phyloP scores from a whole-genome alignment of 2,888 invertebrate genomes.

The Agonopterix subpropinquella region DNA sequence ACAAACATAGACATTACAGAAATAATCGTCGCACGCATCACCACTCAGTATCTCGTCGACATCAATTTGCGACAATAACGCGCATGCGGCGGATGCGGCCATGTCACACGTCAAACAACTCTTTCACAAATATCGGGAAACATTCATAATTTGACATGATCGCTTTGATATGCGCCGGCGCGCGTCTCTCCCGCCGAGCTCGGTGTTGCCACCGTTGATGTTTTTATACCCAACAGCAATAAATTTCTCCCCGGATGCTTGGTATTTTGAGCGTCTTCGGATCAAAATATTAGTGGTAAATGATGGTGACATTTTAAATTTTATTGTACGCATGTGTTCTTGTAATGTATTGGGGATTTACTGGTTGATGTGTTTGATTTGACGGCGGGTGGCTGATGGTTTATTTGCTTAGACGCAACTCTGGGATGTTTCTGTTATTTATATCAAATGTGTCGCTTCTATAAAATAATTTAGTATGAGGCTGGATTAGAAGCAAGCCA shows the following conservation, averaged over 20 bases:
- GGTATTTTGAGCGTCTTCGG: conserved; percentile 41
- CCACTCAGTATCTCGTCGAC: conserved; percentile 21
- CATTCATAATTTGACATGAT: conserved; percentile 62
- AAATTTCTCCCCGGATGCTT: conserved; percentile 56
- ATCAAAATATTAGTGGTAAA: conserved; percentile 51
- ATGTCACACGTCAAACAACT: conserved; percentile 61
- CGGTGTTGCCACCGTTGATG: conserved; percentile 50
- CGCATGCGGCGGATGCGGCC: conserved; percentile 49
- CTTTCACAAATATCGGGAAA: conserved; percentile 66
- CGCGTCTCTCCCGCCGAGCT: conserved; percentile 24
- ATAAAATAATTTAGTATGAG: background rate
- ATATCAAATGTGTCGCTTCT: conserved; percentile 8
- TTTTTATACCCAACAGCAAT: conserved; percentile 52
- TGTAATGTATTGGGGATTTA: conserved; percentile 26
- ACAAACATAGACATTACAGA: conserved; percentile 17
- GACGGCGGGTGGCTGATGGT: conserved; percentile 29
- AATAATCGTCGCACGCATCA: conserved; percentile 35
- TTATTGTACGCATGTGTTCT: conserved; percentile 55
- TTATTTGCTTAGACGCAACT: conserved; percentile 27
- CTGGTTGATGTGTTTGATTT: conserved; percentile 34
- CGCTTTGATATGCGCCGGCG: conserved; percentile 52
- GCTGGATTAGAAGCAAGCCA: too few relatives aligned
- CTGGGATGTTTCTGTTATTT: conserved; percentile 8
- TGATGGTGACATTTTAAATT: conserved; percentile 35
- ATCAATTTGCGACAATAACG: conserved; percentile 34